Base-by-base conservation (phyloP, 2,113 vertebrate genomes). In the Camelus bactrianus region DNA sequence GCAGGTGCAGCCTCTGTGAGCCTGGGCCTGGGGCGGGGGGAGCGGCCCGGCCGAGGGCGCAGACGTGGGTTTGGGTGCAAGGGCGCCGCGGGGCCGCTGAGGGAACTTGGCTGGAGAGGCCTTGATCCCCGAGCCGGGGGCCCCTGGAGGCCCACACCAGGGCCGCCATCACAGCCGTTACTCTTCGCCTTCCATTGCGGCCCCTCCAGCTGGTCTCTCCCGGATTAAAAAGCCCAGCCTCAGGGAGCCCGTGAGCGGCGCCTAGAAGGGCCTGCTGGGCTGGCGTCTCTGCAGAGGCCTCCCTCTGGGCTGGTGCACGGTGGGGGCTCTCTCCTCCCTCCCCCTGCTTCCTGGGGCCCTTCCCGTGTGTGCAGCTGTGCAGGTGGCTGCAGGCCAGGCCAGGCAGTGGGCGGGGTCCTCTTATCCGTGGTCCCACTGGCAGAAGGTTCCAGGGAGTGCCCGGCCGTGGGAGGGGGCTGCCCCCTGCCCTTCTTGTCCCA, bases 51-150 rank as follows among this genome's bases (percentile, higher is more conserved):
- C 35, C 0, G 10, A 28, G 0, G 38, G 38, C 20, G 8, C 8
- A 0, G 35, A 4, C 5, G 0, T 3, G 4, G 20, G 1, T 11
- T 22, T 22, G 26, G 46, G 4, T 1, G 1, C 38, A 15, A 14
- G 54, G 28, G 13, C 0, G 0, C 38, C 0, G 1, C 11, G 52
- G 26, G 4, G 38, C 26, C 1, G 0, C 35, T 1, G 16, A 56
- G 52, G 28, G 69, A 6, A 3, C 54, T 26, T 46, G 26, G 5
- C n/a, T 30, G 6, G 48, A 8, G 17, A 28, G 9, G 32, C 48
- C 58, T 30, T 60, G 38, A 32, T 85, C 48, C 35, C 0, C 0
- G 9, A 12, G 2, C 32, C 6, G 15, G 38, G 38, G 5, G 58
- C 9, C 80, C 56, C 10, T 20, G 26, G 30, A 11, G n/a, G 42